A percentile compares a stretch with the other conserved stretches of the same genome.
These are phyloP conservation scores for Chroicocephalus ridibundus DNA, from an alignment of 2,113 vertebrate genomes.

Conservation along the genomic window DNA sequence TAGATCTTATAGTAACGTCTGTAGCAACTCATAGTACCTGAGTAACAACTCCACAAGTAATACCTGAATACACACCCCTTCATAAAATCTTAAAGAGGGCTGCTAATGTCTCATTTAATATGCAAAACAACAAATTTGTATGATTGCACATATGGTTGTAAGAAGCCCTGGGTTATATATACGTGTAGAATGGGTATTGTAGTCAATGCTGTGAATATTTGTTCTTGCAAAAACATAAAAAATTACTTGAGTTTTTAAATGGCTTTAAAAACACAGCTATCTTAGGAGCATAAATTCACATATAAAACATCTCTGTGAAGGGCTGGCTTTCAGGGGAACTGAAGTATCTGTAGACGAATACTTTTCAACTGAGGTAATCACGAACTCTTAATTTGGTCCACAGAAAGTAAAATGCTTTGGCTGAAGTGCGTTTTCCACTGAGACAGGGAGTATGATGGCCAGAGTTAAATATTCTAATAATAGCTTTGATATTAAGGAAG, in stretches of 20 bases:
- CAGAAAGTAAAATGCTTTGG: background rate
- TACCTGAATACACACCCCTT: conserved; percentile 4
- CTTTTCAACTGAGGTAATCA: background rate
- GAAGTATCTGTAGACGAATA: background rate
- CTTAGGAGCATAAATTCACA: background rate
- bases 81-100: background rate
- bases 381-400: background rate
- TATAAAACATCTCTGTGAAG: background rate
- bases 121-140: conserved; percentile 3
- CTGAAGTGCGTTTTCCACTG: background rate
- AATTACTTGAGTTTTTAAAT: background rate
- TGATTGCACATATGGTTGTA: background rate
- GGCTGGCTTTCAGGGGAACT: background rate
- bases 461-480: background rate
- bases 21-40: background rate
- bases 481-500: background rate
- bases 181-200: background rate
- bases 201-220: background rate
- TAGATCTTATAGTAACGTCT: background rate
- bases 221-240: background rate
- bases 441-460: background rate
- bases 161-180: background rate
- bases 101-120: background rate
- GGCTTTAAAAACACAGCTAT: background rate
- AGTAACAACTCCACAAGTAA: background rate